Evolutionary conservation across 2,797 vertebrate genomes (phyloP).

Genomic region (Coluber constrictor): DNA sequence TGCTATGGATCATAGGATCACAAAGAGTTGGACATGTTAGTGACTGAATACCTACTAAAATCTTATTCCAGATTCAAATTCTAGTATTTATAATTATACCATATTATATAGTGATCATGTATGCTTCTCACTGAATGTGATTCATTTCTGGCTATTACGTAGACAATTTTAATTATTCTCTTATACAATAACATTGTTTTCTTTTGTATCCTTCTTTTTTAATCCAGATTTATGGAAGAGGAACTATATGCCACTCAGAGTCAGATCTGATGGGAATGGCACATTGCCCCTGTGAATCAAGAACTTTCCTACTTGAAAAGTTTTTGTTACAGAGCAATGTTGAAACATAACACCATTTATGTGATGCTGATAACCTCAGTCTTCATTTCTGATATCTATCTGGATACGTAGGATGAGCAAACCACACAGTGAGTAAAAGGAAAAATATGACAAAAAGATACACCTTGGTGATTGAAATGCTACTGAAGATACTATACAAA

Average conservation of each 20-base stretch:
- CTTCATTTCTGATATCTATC: slow-evolving; percentile 13
- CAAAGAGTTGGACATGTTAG: not conserved
- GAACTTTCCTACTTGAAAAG: not conserved
- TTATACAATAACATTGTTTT: not conserved
- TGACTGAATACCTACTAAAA: not conserved
- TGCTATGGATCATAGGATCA: not conserved
- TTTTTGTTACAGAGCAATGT: slow-evolving; percentile 37
- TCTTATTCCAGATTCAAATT: not conserved
- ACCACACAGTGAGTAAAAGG: slow-evolving; percentile 34
- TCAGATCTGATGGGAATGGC: not conserved
- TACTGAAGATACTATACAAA: slow-evolving; percentile 36
- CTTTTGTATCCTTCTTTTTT: not conserved
- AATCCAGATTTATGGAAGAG: not conserved
- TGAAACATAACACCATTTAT: slow-evolving; percentile 28
- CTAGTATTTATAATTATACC: not conserved
- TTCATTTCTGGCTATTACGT: not conserved
- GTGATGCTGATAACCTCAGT: slow-evolving; percentile 13
- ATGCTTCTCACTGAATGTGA: not conserved
- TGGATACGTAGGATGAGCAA: slow-evolving; percentile 2
- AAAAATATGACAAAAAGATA: slow-evolving; percentile 17
- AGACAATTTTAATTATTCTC: not conserved
- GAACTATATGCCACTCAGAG: not conserved
- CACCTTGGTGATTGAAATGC: slow-evolving; percentile 37
- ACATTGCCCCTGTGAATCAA: not conserved
- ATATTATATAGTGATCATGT: not conserved